These are phyloP conservation scores for Ischnus inquisitorius DNA, from an alignment of 2,888 invertebrate genomes.

Conservation along the genomic window DNA sequence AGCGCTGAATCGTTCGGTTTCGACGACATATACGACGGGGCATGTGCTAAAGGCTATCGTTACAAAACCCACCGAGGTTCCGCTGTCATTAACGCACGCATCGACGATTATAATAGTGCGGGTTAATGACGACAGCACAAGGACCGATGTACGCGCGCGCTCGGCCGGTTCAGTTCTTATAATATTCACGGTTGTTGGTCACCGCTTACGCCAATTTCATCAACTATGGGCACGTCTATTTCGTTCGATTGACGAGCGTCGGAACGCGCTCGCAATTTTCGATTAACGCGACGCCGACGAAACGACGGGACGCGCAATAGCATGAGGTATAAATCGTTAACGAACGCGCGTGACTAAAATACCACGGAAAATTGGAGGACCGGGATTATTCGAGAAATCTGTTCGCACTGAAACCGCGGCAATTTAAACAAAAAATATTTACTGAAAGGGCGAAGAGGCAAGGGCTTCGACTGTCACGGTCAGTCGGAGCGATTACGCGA, in stretches of 20 bases:
- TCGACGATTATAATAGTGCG: slow-evolving; percentile 9
- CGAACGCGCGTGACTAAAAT: slow-evolving; percentile 77
- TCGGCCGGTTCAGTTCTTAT: slow-evolving; percentile 17
- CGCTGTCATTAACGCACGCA: slow-evolving; percentile 25
- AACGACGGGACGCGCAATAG: slow-evolving; percentile 26
- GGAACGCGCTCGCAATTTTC: slow-evolving; percentile 71
- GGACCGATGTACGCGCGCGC: neutral
- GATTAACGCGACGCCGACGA: slow-evolving; percentile 64
- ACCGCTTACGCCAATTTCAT: neutral
- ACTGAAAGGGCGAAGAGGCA: too few relatives aligned
- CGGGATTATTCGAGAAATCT: slow-evolving; percentile 54
- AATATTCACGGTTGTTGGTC: slow-evolving; percentile 15
- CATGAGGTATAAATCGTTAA: slow-evolving; percentile 74
- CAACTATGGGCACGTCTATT: slow-evolving; percentile 56
- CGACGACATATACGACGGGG: slow-evolving; percentile 35
- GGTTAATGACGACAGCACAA: neutral
- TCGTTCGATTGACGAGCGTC: slow-evolving; percentile 61
- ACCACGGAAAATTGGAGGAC: slow-evolving; percentile 68
- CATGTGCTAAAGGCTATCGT: neutral
- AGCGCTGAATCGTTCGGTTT: slow-evolving; percentile 51
- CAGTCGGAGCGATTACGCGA: slow-evolving; percentile 16
- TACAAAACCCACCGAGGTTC: slow-evolving; percentile 8
- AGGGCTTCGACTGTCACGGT: slow-evolving; percentile 6
- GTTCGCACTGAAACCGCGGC: slow-evolving; percentile 35
- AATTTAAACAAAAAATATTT: slow-evolving; percentile 18